Conservation (phyloP, 2,113 vertebrate species). For the Jacana jacana region DNA sequence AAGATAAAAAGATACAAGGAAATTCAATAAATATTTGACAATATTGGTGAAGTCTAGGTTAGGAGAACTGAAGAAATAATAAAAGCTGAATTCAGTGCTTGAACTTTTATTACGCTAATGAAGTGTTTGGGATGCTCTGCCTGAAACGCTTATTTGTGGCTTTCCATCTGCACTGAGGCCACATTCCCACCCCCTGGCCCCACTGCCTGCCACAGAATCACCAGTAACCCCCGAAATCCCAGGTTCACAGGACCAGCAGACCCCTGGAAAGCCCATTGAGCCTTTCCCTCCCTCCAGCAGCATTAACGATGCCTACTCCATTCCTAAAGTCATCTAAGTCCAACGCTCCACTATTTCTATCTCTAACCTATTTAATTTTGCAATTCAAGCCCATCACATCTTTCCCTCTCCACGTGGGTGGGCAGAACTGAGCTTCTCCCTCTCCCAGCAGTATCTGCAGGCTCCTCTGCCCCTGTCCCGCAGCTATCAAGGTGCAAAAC, state of each 20-base stretch:
- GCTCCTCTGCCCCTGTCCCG: neutral
- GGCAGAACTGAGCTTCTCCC: neutral
- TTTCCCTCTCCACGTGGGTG: neutral
- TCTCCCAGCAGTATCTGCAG: neutral
- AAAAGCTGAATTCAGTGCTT: neutral
- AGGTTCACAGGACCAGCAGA: neutral
- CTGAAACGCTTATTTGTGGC: neutral
- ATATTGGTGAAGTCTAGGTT: neutral
- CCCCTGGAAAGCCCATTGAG: neutral
- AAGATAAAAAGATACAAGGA: neutral
- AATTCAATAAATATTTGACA: neutral
- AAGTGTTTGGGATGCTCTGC: neutral
- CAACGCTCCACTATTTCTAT: neutral
- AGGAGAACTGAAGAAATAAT: neutral
- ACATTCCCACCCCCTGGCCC: neutral
- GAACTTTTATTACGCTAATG: neutral
- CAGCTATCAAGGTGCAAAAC: rapidly evolving
- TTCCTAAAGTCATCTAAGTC: neutral
- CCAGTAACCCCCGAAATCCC: neutral
- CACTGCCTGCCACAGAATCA: neutral
- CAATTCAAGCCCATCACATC: neutral
- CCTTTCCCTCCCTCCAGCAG: neutral
- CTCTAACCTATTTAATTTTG: neutral
- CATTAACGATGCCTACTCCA: neutral
- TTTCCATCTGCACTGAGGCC: neutral